A percentile compares a stretch with the other conserved stretches of the same genome.
These are phyloP conservation scores for Drosophila tristis DNA, from an alignment of 1,140 invertebrate genomes.

Conservation along the genomic window DNA sequence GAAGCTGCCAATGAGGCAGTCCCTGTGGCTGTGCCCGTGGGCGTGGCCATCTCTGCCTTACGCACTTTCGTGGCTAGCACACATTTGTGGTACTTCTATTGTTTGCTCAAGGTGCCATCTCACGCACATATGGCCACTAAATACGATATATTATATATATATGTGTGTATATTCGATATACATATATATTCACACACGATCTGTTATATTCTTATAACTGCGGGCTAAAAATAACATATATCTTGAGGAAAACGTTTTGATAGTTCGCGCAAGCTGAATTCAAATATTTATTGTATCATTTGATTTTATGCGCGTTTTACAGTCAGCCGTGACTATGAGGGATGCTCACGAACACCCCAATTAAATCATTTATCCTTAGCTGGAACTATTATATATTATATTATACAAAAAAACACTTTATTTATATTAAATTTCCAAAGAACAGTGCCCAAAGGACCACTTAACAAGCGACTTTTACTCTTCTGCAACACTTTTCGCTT, in stretches of 20 bases:
- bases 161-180: neutral
- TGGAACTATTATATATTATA: no score
- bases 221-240: slow-evolving; percentile 63
- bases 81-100: no score
- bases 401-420: no score
- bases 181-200: slow-evolving; percentile 36
- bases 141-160: slow-evolving; percentile 6
- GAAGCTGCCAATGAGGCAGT: neutral
- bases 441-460: no score
- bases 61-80: slow-evolving; percentile 1
- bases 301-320: neutral
- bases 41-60: slow-evolving; percentile 29
- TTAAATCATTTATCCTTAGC: neutral
- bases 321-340: neutral
- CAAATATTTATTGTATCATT: slow-evolving; percentile 13
- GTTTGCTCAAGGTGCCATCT: neutral
- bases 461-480: no score
- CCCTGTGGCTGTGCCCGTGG: slow-evolving; percentile 3
- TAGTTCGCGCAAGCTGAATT: slow-evolving; percentile 32
- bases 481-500: no score
- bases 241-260: slow-evolving; percentile 29
- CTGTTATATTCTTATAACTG: slow-evolving; percentile 47
- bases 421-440: no score
- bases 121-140: slow-evolving; percentile 21
- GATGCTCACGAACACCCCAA: neutral